phyloP scores from a whole-genome alignment of 2,888 invertebrate genomes.

The Philhelius pedissequus region DNA sequence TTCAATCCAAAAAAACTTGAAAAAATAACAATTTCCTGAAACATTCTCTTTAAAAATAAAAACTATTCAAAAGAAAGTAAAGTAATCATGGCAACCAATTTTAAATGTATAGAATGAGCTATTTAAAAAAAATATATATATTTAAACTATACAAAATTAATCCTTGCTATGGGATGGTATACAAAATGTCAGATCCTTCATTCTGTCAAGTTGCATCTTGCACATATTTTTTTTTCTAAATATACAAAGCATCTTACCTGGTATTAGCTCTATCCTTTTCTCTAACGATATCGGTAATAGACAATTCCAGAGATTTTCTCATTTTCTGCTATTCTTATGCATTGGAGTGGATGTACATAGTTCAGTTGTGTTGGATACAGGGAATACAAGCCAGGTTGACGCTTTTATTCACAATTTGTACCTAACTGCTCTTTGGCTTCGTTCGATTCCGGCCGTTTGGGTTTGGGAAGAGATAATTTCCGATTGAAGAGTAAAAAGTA shows the following conservation, averaged over 20 bases:
- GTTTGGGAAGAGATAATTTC: conserved; percentile 60
- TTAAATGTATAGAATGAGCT: no score
- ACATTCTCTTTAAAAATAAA: not conserved
- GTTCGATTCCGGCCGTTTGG: conserved; percentile 41
- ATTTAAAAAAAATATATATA: not conserved
- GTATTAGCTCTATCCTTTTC: conserved; percentile 20
- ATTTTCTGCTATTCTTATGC: conserved; percentile 41
- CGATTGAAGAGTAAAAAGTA: conserved; percentile 41
- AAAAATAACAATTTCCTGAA: not conserved
- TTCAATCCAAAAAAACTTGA: not conserved
- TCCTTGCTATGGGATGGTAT: not conserved
- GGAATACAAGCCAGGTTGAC: conserved; percentile 26
- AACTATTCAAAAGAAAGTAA: not conserved
- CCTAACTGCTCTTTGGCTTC: conserved; percentile 29
- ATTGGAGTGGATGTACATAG: not conserved
- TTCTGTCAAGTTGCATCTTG: not conserved
- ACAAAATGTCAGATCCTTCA: not conserved
- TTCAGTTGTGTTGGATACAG: not conserved
- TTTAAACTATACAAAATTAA: not conserved
- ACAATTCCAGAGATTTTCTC: conserved; percentile 43
- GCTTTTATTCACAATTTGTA: conserved; percentile 50
- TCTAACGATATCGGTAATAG: conserved; percentile 48
- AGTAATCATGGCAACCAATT: not conserved
- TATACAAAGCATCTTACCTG: conserved; percentile 11
- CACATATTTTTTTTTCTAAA: not conserved